Conservation (phyloP, 1,140 invertebrate genomes). For the Cydia amplana region DNA sequence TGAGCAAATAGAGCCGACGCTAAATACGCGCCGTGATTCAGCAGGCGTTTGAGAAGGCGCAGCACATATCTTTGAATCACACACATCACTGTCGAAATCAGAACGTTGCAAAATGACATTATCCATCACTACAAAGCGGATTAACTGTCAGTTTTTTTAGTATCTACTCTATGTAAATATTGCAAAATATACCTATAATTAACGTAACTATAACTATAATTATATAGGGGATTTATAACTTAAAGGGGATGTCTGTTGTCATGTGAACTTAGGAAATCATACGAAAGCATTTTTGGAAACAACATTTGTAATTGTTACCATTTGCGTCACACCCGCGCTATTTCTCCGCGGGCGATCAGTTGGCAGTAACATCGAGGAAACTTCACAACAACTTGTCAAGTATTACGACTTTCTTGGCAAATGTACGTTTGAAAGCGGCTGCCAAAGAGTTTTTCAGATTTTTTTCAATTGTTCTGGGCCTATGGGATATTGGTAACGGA, state of each 20-base stretch:
- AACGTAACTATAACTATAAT: no score
- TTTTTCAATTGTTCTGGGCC: slow-evolving; percentile 8
- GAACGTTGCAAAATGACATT: neutral
- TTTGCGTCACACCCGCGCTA: slow-evolving; percentile 11
- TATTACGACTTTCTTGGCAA: slow-evolving; percentile 33
- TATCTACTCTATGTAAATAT: no score
- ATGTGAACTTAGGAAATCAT: neutral
- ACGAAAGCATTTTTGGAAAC: neutral
- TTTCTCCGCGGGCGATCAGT: slow-evolving; percentile 10
- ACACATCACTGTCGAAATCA: neutral
- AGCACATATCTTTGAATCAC: slow-evolving; percentile 7
- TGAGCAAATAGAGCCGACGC: slow-evolving; percentile 44
- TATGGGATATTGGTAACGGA: slow-evolving; percentile 20
- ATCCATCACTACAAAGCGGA: no score
- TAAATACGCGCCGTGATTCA: slow-evolving; percentile 52
- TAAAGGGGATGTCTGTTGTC: neutral
- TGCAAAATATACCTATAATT: no score
- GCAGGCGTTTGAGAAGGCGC: slow-evolving; percentile 23
- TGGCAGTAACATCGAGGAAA: slow-evolving; percentile 30
- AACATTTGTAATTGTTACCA: neutral
- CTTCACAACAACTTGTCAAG: slow-evolving; percentile 31
- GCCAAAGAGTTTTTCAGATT: slow-evolving; percentile 17
- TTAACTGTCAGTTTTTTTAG: no score
- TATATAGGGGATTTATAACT: no score
- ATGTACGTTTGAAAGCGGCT: slow-evolving; percentile 26